Percentiles rank a stretch among this genome's conserved stretches.
phyloP scores from a whole-genome alignment of 1,140 invertebrate species.

The Acromyrmex heyeri region DNA sequence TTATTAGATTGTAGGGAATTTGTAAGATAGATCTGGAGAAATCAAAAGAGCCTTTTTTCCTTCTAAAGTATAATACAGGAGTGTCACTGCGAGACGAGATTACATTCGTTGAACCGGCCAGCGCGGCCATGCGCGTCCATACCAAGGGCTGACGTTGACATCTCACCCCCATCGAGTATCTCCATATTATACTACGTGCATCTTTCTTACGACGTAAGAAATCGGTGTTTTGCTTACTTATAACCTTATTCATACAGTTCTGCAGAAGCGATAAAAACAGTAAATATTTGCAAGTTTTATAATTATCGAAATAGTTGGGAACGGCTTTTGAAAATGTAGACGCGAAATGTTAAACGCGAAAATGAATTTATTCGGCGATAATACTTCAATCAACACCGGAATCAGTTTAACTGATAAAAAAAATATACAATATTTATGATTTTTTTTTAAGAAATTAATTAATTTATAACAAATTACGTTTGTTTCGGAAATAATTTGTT shows the following conservation, averaged over 20 bases:
- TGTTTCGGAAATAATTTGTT: not conserved
- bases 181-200: constrained; percentile 51
- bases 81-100: constrained; percentile 78
- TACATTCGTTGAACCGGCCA: constrained; percentile 75
- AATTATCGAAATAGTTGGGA: not conserved
- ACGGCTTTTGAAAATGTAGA: not conserved
- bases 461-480: not conserved
- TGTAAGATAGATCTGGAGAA: not conserved
- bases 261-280: not conserved
- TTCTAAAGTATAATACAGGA: constrained; percentile 43
- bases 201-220: constrained; percentile 46
- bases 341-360: not conserved
- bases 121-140: constrained; percentile 71
- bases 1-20: not conserved
- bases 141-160: constrained; percentile 73
- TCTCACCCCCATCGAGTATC: constrained; percentile 68
- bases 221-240: constrained; percentile 21
- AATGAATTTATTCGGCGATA: not conserved
- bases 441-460: not conserved
- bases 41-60: not conserved
- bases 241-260: not conserved
- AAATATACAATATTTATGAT: not conserved
- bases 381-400: not conserved
- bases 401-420: not conserved
- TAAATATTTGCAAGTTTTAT: not conserved